Percentiles rank a stretch among this genome's conserved stretches.
These are phyloP conservation scores for Dallia pectoralis DNA, from an alignment of 2,797 vertebrate species.

Conservation along the genomic window DNA sequence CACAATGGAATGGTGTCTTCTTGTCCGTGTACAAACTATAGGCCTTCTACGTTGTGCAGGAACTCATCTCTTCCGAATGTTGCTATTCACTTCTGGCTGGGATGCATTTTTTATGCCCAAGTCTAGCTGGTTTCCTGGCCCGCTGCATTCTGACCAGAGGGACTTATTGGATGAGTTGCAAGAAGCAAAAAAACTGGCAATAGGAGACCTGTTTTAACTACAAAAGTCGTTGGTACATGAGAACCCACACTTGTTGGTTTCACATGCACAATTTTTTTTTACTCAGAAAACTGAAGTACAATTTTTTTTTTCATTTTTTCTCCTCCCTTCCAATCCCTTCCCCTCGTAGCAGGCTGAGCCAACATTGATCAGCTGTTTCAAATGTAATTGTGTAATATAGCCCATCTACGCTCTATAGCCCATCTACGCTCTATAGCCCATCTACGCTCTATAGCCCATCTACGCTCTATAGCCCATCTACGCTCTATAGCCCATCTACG, in stretches of 20 bases:
- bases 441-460: constrained; percentile 33
- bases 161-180: constrained; percentile 11
- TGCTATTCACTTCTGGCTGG: constrained; percentile 7
- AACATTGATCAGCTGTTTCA: constrained; percentile 40
- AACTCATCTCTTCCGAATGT: constrained; percentile 6
- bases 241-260: not conserved
- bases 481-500: constrained; percentile 37
- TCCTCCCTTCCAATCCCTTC: not conserved
- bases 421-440: constrained; percentile 33
- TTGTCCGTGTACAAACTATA: constrained; percentile 28
- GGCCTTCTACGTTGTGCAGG: constrained; percentile 12
- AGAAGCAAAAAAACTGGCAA: constrained; percentile 10
- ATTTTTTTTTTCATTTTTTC: constrained; percentile 1
- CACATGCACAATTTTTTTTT: not conserved
- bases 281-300: not conserved
- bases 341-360: constrained; percentile 15
- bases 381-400: constrained; percentile 51
- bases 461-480: constrained; percentile 36
- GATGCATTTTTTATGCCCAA: constrained; percentile 15
- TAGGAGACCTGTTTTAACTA: too few relatives aligned
- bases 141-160: constrained; percentile 14
- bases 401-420: constrained; percentile 35
- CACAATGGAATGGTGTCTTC: constrained; percentile 29
- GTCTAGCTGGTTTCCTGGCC: constrained; percentile 26
- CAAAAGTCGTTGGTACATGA: too few relatives aligned